Base-by-base conservation (phyloP, 2,113 vertebrate genomes). In the Esox niger region DNA sequence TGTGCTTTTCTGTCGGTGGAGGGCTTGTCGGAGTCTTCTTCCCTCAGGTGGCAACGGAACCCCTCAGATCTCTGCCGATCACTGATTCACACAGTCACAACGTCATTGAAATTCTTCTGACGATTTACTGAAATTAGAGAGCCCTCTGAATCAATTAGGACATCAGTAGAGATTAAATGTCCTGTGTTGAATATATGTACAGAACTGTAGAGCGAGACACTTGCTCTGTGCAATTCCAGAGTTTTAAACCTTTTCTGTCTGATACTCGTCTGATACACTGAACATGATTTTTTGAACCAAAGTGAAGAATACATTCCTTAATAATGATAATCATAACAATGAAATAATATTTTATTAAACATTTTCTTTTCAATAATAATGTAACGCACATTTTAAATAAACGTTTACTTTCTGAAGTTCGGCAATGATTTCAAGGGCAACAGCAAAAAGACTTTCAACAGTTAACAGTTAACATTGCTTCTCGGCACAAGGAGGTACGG, bases 1-100 rank as follows among this genome's bases (percentile, higher is more conserved):
- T 54, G 20, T 21, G 87, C 83, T 89, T 90, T 92, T 91, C 90
- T 87, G 91, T 93, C 89, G 88, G 55, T 17, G 38, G 20, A 5
- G n/a, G 38, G 55, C 59, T 60, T 61, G 47, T 69, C 46, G 23
- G 61, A 62, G 64, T 68, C n/a, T 67, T 67, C 67, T 86, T 71
- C 82, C 73, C 82, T 89, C 88, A 90, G 89, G 89, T 90, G 86
- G 38, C 70, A 32, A 60, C 33, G 21, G 4, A 1, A 58, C 20
- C 33, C 32, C 56, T 79, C 47, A 71, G 74, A 79, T 76, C 75
- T 70, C 30, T 2, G 0, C 47, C 2, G 47, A 68, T 56, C 73
- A 62, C 6, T 26, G 65, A 71, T 63, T 69, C 74, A 58, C 43
- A 23, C 46, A 77, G 77, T 71, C 62, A 66, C 68, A 56, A 76